Base-by-base conservation (phyloP, 2,797 vertebrate species). In the Clarias laeviceps region DNA sequence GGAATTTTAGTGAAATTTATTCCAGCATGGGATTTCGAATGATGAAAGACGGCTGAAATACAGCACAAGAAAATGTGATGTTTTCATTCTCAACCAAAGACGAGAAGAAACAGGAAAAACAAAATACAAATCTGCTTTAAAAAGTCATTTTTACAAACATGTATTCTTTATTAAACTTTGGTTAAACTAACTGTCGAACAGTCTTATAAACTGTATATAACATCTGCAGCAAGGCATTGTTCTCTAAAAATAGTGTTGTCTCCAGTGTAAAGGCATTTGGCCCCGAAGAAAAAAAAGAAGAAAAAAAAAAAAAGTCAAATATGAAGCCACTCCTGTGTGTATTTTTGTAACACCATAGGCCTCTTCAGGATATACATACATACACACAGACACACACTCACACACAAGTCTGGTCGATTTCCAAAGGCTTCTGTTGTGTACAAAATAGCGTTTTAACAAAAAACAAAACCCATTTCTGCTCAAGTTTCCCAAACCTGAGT, bases 181-280 rank as follows among this genome's bases (percentile, higher is more conserved):
- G 85, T 7, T 45, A 78, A 45, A 45, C 18, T 32, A 86, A 84
- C 78, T 24, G 86, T 82, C 12, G 57, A 88, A 89, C 88, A 86
- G 57, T 87, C 73, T 81, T 85, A 90, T 87, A 87, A 88, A 92
- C 78, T 32, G 73, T 85, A 88, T 88, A 88, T 87, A 86, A 70
- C 29, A 83, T 57, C 79, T 68, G 82, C 65, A 83, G 78, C 84
- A 84, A 88, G 76, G 85, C 84, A 90, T 82, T 82, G 76, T 59
- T n/a, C 85, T 90, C 83, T 85, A 82, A 88, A 85, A 88, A 87
- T 84, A 85, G 62, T 91, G 87, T 90, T 86, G 90, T 89, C 89
- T 96, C 95, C 95, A 96, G 95, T 96, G 95, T 95, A 93, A 92
- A 94, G 93, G 93, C 93, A 94, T 91, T 82, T 88, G 87, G 74